phyloP scores from a whole-genome alignment of 2,888 invertebrate species.

The Germaria angustata region DNA sequence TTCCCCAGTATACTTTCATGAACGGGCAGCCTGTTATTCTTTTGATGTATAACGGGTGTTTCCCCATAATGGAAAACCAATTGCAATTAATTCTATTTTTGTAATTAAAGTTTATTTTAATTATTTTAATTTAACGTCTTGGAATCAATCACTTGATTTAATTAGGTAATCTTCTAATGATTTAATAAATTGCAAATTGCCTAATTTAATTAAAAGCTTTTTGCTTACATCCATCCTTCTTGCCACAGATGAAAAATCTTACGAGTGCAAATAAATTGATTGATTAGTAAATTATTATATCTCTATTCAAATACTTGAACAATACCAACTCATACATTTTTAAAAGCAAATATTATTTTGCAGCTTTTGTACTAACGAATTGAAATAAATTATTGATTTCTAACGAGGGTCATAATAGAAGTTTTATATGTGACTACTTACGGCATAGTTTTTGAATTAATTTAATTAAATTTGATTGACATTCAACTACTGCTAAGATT shows the following conservation, averaged over 20 bases:
- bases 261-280: conserved; percentile 23
- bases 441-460: too few relatives aligned
- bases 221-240: background rate
- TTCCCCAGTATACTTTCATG: too few relatives aligned
- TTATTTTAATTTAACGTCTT: background rate
- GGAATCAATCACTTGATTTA: background rate
- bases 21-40: too few relatives aligned
- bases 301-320: background rate
- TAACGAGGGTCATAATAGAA: background rate
- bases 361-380: background rate
- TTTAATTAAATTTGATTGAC: too few relatives aligned
- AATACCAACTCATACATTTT: background rate
- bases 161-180: background rate
- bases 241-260: background rate
- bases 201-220: background rate
- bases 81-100: too few relatives aligned
- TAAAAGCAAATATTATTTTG: background rate
- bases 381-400: background rate
- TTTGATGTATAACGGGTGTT: too few relatives aligned
- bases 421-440: background rate
- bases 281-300: conserved; percentile 5
- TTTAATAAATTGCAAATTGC: conserved; percentile 11
- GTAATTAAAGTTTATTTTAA: too few relatives aligned
- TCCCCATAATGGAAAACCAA: too few relatives aligned
- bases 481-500: too few relatives aligned